Evolutionary conservation across 1,140 invertebrate genomes (phyloP), one percentile per base, ranked within the genome.

Genomic region (Onthophagus taurus): DNA sequence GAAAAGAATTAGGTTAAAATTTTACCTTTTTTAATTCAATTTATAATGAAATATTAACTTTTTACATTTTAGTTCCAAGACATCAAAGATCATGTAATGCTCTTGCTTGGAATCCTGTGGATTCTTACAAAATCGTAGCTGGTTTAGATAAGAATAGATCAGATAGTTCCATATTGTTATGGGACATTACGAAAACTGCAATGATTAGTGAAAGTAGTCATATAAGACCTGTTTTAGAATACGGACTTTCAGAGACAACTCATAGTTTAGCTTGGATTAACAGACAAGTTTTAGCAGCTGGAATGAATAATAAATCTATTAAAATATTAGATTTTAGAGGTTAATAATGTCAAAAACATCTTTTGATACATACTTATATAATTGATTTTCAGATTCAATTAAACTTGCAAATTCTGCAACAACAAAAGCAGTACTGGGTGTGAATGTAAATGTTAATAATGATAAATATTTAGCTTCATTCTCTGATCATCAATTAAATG

Each of bases 251-350:
- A 2, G 92, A 97, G 66, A 80, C 80, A 0, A 77, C 81, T 12
- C 81, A 90, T 63, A 91, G 86, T 13, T 66, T 94, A 17, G 75
- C 81, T 42, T 97, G 92, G 91, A 76, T 76, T 43, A 75, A 83
- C 43, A 69, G 77, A 2, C 78, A 81, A 50, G 78, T 81, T 13
- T 68, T 96, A 4, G 77, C 90, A 6, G 77, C 85, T 16, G 90
- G 89, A 7, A 85, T 92, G 70, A 94, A 89, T 66, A 79, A 83
- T 48, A 94, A 93, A 55, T 78, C 83, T 52, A 77, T 97, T 4
- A 87, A 87, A 67, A 74, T 96, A n/a, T 85, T 87, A 62, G 93
- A 97, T 66, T 72, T 94, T 1, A 73, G 90, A 79, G 89, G 90
- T 93, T 36, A 11, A 9, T 9, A 18, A 21, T 41, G 33, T 19